Evolutionary conservation across 2,888 invertebrate genomes (phyloP), one percentile per base, ranked within the genome.

Genomic region (Lasius fuliginosus): DNA sequence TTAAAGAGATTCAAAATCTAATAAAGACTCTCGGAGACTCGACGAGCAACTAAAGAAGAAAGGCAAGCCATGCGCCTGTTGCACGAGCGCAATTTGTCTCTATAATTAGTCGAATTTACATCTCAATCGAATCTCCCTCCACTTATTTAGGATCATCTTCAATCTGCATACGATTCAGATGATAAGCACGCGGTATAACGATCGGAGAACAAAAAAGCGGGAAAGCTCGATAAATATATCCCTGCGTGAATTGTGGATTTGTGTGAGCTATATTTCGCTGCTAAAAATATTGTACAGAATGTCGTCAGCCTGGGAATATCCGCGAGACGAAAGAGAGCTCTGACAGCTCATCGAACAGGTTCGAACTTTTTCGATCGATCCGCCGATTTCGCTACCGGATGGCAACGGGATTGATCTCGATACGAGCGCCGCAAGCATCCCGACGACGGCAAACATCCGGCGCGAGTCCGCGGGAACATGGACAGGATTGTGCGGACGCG

Each of bases 401-500:
- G 9, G 15, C 0, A 36, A 36, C 36, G 4, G 36, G 36, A 36
- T n/a, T 62, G 42, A 62, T 3, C 30, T 60, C 49, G 49, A 62
- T 62, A 42, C 23, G 23, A n/a, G 8, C 49, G 18, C 18, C 53
- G n/a, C 56, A 65, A 23, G 27, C 53, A n/a, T 23, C 46, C 30
- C n/a, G 15, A 49, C 30, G 33, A 64, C 49, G 64, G 62, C 23
- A 75, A 75, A 49, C 36, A 58, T 76, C 64, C 33, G 77, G 74
- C 62, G 83, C 62, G n/a, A 56, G 36, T 65, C 33, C 53, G n/a
- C 58, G 42, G 68, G 42, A 79, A 69, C 58, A 18, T 36, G 64
- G 74, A 75, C 49, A 73, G 79, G 71, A 84, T 87, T 86, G 81
- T 49, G 82, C 56, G 64, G 53, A 65, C 64, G 73, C 58, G 83